A percentile compares a stretch with the other conserved stretches of the same genome.
Evolutionary conservation across 2,797 vertebrate genomes (phyloP).

Genomic region (Lindbergichthys nudifrons): DNA sequence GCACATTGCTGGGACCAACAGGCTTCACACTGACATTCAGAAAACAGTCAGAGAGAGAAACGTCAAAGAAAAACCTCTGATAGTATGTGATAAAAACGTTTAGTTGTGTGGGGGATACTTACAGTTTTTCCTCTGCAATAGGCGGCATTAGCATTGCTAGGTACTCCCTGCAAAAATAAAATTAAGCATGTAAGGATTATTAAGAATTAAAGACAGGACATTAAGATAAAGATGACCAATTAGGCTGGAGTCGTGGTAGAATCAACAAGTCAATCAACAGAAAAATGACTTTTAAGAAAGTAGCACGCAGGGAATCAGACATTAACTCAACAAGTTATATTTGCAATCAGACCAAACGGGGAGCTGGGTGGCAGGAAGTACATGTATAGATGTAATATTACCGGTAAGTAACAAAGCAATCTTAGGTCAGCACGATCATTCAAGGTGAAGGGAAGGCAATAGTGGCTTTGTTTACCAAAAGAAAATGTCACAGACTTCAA

Average conservation of each 20-base stretch:
- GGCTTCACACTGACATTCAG: constrained; percentile 86
- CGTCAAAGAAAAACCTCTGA: background rate
- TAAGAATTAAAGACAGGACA: background rate
- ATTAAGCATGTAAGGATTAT: background rate
- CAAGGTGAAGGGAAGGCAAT: background rate
- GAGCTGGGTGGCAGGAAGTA: no score
- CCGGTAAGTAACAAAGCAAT: no score
- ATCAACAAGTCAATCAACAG: background rate
- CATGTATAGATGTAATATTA: no score
- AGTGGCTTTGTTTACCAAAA: no score
- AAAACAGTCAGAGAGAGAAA: background rate
- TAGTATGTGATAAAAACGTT: no score
- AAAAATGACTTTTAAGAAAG: no score
- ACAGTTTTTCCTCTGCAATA: constrained; percentile 92
- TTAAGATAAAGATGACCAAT: background rate
- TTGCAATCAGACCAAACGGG: no score
- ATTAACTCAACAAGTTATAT: no score
- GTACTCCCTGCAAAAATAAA: constrained; percentile 88
- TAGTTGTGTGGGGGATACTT: constrained; percentile 67
- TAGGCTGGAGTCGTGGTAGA: background rate
- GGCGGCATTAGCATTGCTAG: constrained; percentile 97
- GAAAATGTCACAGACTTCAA: background rate
- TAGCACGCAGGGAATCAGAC: no score
- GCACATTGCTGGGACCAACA: constrained; percentile 93
- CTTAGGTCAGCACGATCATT: background rate